These are phyloP conservation scores for Caenorhabditis sinica DNA, from an alignment of 2,888 invertebrate genomes.

Conservation along the genomic window DNA sequence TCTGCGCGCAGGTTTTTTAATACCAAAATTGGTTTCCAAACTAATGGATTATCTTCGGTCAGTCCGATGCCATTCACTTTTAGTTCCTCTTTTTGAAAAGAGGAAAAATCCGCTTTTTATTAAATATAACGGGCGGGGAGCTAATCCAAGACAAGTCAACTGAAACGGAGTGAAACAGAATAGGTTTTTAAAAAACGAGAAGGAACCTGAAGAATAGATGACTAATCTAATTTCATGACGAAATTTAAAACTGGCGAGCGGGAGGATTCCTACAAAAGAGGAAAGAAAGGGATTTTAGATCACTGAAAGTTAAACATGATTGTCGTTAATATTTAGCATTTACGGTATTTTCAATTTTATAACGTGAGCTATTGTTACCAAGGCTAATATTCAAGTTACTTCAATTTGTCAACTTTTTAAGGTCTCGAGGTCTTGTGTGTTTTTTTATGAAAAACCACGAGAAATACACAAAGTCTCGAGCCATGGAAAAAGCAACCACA, in stretches of 20 bases:
- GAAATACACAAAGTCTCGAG: too few relatives aligned
- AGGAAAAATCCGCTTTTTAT: constrained; percentile 24
- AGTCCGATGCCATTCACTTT: constrained; percentile 54
- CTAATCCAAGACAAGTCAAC: constrained; percentile 25
- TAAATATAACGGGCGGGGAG: constrained; percentile 9
- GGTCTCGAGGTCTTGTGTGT: too few relatives aligned
- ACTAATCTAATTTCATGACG: not conserved
- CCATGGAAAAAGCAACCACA: too few relatives aligned
- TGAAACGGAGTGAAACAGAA: not conserved
- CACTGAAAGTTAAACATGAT: too few relatives aligned
- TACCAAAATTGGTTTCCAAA: constrained; percentile 58
- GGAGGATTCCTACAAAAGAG: not conserved
- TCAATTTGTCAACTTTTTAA: too few relatives aligned
- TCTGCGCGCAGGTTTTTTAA: constrained; percentile 66
- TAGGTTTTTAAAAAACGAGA: not conserved
- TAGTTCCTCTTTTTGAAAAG: constrained; percentile 1
- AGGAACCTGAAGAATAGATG: not conserved
- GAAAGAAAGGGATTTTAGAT: too few relatives aligned
- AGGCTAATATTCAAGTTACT: too few relatives aligned
- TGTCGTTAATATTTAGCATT: too few relatives aligned
- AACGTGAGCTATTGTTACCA: too few relatives aligned
- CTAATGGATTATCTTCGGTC: constrained; percentile 59
- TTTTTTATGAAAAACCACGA: too few relatives aligned
- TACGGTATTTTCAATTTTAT: too few relatives aligned
- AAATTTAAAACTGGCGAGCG: too few relatives aligned